Evolutionary conservation across 2,113 vertebrate species (phyloP), one percentile per base, ranked within the genome.

Genomic region (Silurus meridionalis): DNA sequence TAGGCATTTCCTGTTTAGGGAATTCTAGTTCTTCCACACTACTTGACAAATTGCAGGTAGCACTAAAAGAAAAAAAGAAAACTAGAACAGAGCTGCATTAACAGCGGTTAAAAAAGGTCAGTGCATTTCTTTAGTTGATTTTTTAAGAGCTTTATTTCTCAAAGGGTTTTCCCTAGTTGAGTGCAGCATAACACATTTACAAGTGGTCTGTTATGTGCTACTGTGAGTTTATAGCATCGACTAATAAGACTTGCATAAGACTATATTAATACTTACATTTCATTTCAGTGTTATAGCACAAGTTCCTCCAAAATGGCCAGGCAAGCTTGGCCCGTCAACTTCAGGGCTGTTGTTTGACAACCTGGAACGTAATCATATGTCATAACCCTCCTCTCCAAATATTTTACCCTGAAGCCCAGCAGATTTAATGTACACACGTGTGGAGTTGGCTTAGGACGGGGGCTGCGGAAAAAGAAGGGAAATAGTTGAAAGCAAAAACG

Each of bases 341-440:
- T 0, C n/a, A 75, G 9, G 58, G 25, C 19, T 66, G 48, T 37
- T 77, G 67, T 82, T 55, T 67, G 80, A 83, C 71, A 87, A 58
- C 60, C 60, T 87, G 61, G 57, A 78, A 67, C 71, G 6, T 46
- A 8, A 78, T 78, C 14, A 66, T 86, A 53, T 77, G 72, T 78
- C 80, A 83, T 66, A 46, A 83, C 66, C 50, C 46, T 6, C 8
- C 25, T 78, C 52, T 77, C 58, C 21, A 48, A 87, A 78, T 21
- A 46, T 83, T 67, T 23, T 48, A 67, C 25, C 13, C 11, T 50
- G 57, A 75, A 75, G 50, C 69, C 80, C 28, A 0, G 46, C 80
- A 25, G 25, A 87, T 77, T 83, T 66, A 57, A 52, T 50, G 52
- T 52, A 78, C 86, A 83, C 80, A 87, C 78, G 86, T 28, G 14